A percentile compares a stretch with the other conserved stretches of the same genome.
Conservation (phyloP, 2,113 vertebrate species). For the Takifugu flavidus region DNA sequence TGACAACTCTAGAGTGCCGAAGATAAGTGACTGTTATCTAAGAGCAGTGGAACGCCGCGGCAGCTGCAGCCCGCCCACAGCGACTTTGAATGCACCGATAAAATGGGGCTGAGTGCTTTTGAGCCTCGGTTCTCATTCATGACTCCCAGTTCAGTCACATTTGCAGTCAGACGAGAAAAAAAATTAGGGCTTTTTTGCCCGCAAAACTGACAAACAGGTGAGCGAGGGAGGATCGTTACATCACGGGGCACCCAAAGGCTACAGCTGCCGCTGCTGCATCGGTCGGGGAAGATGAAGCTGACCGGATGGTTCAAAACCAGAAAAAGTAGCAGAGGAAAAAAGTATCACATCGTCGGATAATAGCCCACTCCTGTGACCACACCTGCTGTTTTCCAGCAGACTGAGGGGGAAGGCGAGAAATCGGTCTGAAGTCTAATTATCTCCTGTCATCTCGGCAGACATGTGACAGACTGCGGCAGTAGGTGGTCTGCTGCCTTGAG, state of each 20-base stretch:
- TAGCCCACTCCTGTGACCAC: conserved; percentile 18
- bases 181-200: conserved; percentile 11
- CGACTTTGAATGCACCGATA: conserved; percentile 64
- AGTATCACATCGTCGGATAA: conserved; percentile 21
- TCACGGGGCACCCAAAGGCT: no score
- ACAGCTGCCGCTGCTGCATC: neutral
- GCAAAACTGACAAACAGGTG: conserved; percentile 39
- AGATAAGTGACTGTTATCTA: conserved; percentile 72
- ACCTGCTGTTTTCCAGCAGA: conserved; percentile 53
- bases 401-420: conserved; percentile 14
- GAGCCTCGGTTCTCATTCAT: conserved; percentile 39
- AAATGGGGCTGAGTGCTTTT: conserved; percentile 50
- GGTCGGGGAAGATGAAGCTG: neutral
- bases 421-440: conserved; percentile 54
- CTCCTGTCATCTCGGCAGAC: conserved; percentile 54
- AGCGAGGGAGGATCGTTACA: conserved; percentile 24
- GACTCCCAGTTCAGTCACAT: conserved; percentile 22
- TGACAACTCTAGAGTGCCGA: conserved; percentile 49
- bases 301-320: neutral
- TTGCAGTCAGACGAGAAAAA: conserved; percentile 5
- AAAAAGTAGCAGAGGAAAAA: conserved; percentile 20
- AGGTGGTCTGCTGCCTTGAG: conserved; percentile 58
- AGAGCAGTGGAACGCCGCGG: conserved; percentile 56
- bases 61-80: conserved; percentile 53
- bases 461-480: conserved; percentile 33